Conservation (phyloP, 2,113 vertebrate species). For the Serilophus lunatus region DNA sequence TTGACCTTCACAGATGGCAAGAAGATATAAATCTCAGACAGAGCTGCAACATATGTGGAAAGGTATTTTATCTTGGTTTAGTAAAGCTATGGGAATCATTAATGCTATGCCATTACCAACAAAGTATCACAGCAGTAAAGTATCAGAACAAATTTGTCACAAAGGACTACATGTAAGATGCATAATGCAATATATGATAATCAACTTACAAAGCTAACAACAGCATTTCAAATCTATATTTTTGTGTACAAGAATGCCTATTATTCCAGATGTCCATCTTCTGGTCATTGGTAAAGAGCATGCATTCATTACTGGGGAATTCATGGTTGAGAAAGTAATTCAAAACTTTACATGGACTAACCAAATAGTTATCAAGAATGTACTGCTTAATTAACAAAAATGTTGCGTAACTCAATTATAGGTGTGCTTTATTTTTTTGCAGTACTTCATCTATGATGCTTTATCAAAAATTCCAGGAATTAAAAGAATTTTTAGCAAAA, state of each 20-base stretch:
- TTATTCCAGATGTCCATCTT: neutral
- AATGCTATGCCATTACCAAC: neutral
- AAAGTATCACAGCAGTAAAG: neutral
- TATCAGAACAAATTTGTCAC: neutral
- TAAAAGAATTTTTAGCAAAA: neutral
- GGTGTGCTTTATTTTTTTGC: neutral
- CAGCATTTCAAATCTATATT: neutral
- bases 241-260: neutral
- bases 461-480: neutral
- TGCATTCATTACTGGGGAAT: neutral
- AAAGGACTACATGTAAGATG: neutral
- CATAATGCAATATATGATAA: slow-evolving; percentile 10
- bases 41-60: slow-evolving; percentile 16
- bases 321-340: neutral
- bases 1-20: slow-evolving; percentile 20
- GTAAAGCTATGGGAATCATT: slow-evolving; percentile 35
- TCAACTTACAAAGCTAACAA: slow-evolving; percentile 8
- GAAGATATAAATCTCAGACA: slow-evolving; percentile 38
- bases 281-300: neutral
- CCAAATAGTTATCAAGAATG: neutral
- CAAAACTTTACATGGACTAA: neutral
- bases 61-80: slow-evolving; percentile 43
- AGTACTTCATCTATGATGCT: neutral
- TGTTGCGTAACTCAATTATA: neutral
- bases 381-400: neutral